Evolutionary conservation across 2,888 invertebrate species (phyloP).

Genomic region (Heteromyza rotundicornis): DNA sequence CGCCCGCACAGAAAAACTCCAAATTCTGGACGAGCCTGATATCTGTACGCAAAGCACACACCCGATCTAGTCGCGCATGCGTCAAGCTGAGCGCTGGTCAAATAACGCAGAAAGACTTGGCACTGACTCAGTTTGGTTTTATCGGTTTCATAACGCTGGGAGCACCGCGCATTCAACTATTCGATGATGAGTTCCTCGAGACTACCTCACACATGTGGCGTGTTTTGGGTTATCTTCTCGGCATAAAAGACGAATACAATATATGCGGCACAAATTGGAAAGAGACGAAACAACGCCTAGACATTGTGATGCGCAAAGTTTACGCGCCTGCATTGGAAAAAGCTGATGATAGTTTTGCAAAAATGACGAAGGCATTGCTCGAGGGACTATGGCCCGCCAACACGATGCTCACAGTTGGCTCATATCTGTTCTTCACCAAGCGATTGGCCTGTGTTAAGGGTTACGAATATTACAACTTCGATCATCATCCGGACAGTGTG

Average conservation of each 20-base stretch:
- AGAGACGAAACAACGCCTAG: conserved; percentile 67
- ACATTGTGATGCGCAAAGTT: conserved; percentile 67
- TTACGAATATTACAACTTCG: conserved; percentile 63
- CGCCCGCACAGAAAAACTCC: conserved; percentile 54
- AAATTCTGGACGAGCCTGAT: conserved; percentile 75
- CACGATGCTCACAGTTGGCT: conserved; percentile 68
- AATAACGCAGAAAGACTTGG: conserved; percentile 84
- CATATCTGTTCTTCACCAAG: conserved; percentile 67
- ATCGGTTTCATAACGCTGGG: conserved; percentile 75
- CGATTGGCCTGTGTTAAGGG: conserved; percentile 67
- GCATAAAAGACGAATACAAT: conserved; percentile 83
- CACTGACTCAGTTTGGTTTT: conserved; percentile 86
- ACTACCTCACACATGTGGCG: conserved; percentile 85
- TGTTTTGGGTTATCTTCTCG: conserved; percentile 80
- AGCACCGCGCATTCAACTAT: conserved; percentile 71
- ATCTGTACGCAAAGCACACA: conserved; percentile 72
- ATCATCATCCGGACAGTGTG: conserved; percentile 41
- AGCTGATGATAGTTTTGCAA: conserved; percentile 66
- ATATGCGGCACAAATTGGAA: conserved; percentile 70
- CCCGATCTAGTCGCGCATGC: conserved; percentile 67
- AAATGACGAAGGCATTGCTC: conserved; percentile 70
- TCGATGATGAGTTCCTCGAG: conserved; percentile 70
- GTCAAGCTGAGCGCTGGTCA: conserved; percentile 64
- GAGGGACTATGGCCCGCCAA: conserved; percentile 75
- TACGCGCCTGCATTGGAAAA: conserved; percentile 70